phyloP scores from a whole-genome alignment of 2,888 invertebrate species.

The Elmis aenea region DNA sequence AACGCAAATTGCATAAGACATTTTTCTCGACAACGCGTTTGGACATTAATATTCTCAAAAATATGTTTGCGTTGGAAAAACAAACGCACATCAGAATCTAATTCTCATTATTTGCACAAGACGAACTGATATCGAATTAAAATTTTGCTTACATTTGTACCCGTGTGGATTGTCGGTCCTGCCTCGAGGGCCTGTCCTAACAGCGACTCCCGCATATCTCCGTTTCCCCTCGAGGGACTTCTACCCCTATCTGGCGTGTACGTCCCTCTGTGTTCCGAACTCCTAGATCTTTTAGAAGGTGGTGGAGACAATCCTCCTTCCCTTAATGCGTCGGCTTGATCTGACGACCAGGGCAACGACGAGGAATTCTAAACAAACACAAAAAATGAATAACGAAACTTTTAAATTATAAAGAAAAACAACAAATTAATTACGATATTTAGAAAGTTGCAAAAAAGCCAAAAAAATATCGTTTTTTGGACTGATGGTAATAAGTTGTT shows the following conservation, averaged over 20 bases:
- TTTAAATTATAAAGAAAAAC: neutral
- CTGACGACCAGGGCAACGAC: constrained; percentile 59
- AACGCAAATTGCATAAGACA: too few relatives aligned
- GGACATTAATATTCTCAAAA: too few relatives aligned
- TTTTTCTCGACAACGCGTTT: too few relatives aligned
- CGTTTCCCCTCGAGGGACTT: constrained; percentile 59
- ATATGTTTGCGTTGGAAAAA: too few relatives aligned
- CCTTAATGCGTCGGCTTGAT: constrained; percentile 43
- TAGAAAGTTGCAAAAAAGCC: too few relatives aligned
- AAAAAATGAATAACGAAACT: neutral
- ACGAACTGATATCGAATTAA: constrained; percentile 1
- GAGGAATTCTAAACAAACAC: constrained; percentile 50
- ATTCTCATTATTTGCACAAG: too few relatives aligned
- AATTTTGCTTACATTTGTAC: constrained; percentile 33
- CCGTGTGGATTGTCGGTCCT: constrained; percentile 62
- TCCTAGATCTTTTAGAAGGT: constrained; percentile 66
- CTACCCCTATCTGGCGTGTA: constrained; percentile 47
- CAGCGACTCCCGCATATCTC: constrained; percentile 66
- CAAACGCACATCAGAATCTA: too few relatives aligned
- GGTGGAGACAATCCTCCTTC: constrained; percentile 57
- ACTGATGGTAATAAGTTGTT: too few relatives aligned
- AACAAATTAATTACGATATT: neutral
- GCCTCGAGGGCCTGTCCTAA: constrained; percentile 75
- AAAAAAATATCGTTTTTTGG: too few relatives aligned
- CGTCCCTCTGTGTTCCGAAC: constrained; percentile 54